These are phyloP conservation scores for Dastarcus helophoroides DNA, from an alignment of 2,888 invertebrate genomes.

Conservation along the genomic window DNA sequence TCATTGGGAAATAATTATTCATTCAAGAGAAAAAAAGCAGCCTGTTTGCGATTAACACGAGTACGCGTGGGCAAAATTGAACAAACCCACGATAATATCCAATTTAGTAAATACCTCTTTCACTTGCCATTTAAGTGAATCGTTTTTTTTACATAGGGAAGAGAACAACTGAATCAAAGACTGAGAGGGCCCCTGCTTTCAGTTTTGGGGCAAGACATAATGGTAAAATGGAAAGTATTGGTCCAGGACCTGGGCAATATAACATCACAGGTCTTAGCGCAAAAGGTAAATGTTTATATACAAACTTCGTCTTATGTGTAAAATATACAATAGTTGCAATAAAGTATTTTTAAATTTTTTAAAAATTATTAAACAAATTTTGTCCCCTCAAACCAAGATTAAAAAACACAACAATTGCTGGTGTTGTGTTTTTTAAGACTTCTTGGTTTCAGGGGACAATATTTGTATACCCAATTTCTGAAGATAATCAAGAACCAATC, in stretches of 20 bases:
- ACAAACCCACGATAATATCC: no score
- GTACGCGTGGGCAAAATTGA: no score
- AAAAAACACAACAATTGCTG: constrained; percentile 3
- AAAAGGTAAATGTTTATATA: constrained; percentile 70
- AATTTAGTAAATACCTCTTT: no score
- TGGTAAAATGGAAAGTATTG: constrained; percentile 49
- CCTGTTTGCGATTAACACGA: no score
- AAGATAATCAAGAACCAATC: no score
- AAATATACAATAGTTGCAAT: no score
- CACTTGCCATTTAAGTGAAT: constrained; percentile 1
- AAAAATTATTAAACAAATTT: constrained; percentile 3
- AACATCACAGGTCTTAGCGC: constrained; percentile 75
- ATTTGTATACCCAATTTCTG: no score
- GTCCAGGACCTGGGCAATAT: constrained; percentile 86
- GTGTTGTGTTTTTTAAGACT: constrained; percentile 2
- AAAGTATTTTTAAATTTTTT: constrained; percentile 4
- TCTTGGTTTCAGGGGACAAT: no score
- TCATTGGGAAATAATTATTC: no score
- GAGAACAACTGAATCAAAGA: constrained; percentile 64
- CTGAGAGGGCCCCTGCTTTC: constrained; percentile 68
- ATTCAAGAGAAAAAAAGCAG: no score
- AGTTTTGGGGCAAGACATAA: constrained; percentile 61
- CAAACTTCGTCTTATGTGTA: no score
- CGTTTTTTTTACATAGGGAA: constrained; percentile 45
- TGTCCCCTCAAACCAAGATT: no score